phyloP scores from a whole-genome alignment of 2,797 vertebrate species.

The Helostoma temminkii region DNA sequence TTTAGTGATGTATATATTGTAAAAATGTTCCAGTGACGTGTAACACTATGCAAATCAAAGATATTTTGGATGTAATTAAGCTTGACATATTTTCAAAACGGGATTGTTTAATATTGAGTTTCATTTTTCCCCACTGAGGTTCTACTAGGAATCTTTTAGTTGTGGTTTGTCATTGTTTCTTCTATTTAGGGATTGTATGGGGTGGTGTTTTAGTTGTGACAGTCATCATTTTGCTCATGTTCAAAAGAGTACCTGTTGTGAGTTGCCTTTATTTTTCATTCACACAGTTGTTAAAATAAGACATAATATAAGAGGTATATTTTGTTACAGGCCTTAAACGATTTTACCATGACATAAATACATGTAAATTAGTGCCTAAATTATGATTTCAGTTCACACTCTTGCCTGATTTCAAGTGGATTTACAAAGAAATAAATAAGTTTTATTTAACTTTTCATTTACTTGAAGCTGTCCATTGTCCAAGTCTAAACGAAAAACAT shows the following conservation, averaged over 20 bases:
- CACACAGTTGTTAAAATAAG: constrained; percentile 23
- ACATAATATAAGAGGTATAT: constrained; percentile 30
- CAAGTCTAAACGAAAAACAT: constrained; percentile 1
- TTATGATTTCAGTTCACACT: constrained; percentile 40
- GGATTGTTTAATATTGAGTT: too few relatives aligned
- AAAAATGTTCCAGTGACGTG: constrained; percentile 42
- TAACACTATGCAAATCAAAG: constrained; percentile 77
- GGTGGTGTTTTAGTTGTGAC: constrained; percentile 27
- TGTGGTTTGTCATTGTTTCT: constrained; percentile 22
- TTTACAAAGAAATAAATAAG: constrained; percentile 19
- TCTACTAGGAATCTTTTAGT: constrained; percentile 17
- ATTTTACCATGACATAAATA: constrained; percentile 25
- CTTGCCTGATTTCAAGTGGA: constrained; percentile 25
- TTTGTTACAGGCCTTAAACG: constrained; percentile 56
- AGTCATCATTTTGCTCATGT: constrained; percentile 32
- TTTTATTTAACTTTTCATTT: background rate
- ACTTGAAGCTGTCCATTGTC: constrained; percentile 16
- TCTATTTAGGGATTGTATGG: constrained; percentile 35
- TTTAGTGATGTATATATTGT: constrained; percentile 61
- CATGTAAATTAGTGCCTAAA: constrained; percentile 48
- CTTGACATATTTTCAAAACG: too few relatives aligned
- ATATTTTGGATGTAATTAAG: constrained; percentile 56
- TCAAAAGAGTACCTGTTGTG: constrained; percentile 23
- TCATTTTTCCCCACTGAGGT: constrained; percentile 30
- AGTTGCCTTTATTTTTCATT: constrained; percentile 48